phyloP scores from a whole-genome alignment of 1,140 invertebrate species.

The Gryllus bimaculatus region DNA sequence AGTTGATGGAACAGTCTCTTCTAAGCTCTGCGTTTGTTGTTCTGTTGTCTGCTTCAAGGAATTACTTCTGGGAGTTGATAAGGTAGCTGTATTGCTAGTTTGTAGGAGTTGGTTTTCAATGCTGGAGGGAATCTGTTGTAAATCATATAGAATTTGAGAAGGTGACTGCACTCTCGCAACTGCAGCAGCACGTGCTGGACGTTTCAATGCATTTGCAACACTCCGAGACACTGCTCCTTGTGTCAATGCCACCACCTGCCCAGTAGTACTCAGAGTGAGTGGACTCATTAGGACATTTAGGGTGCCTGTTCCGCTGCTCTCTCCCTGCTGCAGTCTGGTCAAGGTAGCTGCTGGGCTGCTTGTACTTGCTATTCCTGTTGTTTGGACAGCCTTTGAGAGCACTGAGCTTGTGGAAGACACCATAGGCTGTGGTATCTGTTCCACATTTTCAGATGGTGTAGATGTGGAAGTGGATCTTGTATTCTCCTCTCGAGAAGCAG shows the following conservation, averaged over 20 bases:
- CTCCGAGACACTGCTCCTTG: background rate
- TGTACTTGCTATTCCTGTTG: slow-evolving; percentile 29
- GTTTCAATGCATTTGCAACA: background rate
- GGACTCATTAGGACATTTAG: background rate
- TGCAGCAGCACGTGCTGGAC: slow-evolving; percentile 21
- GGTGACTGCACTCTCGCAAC: slow-evolving; percentile 26
- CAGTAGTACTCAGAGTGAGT: background rate
- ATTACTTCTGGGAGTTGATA: too few relatives aligned
- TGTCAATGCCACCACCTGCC: background rate
- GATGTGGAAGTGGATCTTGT: background rate
- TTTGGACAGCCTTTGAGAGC: slow-evolving; percentile 36
- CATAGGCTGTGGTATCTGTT: slow-evolving; percentile 22
- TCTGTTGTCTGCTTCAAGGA: too few relatives aligned
- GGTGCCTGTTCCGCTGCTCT: slow-evolving; percentile 21
- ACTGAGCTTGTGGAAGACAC: slow-evolving; percentile 1
- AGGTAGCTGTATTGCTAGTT: slow-evolving; percentile 25
- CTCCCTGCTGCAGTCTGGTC: background rate
- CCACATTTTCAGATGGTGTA: slow-evolving; percentile 26
- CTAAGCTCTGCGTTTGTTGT: too few relatives aligned
- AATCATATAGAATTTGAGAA: slow-evolving; percentile 33
- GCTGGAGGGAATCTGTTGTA: slow-evolving; percentile 33
- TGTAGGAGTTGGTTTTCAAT: slow-evolving; percentile 30
- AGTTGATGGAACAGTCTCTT: too few relatives aligned
- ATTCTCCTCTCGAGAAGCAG: slow-evolving; percentile 9
- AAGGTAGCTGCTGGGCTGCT: background rate